Conservation (phyloP, 2,113 vertebrate genomes). For the Brachypteracias leptosomus region DNA sequence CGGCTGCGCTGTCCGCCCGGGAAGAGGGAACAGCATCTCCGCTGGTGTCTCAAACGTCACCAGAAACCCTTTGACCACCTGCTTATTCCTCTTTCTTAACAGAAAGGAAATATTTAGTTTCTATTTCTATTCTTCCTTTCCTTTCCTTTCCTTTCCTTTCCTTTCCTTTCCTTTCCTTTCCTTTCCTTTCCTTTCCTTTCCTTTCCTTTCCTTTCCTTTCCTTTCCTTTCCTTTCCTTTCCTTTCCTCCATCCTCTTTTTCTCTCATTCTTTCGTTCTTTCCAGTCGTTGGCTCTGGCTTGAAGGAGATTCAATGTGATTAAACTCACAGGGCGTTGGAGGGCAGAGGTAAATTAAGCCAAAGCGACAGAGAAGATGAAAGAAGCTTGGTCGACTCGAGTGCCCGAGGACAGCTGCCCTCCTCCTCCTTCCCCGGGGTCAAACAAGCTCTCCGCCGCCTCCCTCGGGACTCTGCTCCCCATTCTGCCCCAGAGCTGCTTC, state of each 20-base stretch:
- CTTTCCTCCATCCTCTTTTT: not conserved
- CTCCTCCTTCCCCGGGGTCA: not conserved
- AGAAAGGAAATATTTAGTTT: not conserved
- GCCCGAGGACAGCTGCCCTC: constrained; percentile 16
- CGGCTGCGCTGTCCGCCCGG: not conserved
- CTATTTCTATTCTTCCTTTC: not conserved
- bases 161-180: not conserved
- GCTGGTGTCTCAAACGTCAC: not conserved
- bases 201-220: not conserved
- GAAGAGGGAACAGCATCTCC: not conserved
- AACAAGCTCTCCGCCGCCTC: not conserved
- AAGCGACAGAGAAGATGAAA: constrained; percentile 65
- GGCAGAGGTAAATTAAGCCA: constrained; percentile 58
- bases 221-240: not conserved
- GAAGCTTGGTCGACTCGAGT: not conserved
- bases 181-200: not conserved
- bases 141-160: not conserved
- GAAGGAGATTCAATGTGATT: constrained; percentile 63
- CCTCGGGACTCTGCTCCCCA: not conserved
- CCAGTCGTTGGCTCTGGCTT: constrained; percentile 25
- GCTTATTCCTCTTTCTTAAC: not conserved
- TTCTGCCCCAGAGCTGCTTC: not conserved
- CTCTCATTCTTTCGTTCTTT: constrained; percentile 4
- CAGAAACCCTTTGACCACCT: not conserved
- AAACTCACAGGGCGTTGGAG: constrained; percentile 47